A percentile compares a stretch with the other conserved stretches of the same genome.
These are phyloP conservation scores for Argyra leucocephala DNA, from an alignment of 2,888 invertebrate species.

Conservation along the genomic window DNA sequence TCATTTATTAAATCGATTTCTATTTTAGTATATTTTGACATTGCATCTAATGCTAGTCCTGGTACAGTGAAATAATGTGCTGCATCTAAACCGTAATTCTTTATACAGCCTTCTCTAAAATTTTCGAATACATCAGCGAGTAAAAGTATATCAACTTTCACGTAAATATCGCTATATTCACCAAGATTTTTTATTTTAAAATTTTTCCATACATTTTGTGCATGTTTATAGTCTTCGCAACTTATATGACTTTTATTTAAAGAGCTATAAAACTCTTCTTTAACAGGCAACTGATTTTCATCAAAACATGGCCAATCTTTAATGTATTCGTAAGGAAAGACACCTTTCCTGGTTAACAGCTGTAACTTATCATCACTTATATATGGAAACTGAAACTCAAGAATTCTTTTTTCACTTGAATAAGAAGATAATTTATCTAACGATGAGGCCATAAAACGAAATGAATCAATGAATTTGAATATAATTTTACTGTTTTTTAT, in stretches of 20 bases:
- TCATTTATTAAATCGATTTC: slow-evolving; percentile 17
- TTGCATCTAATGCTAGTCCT: slow-evolving; percentile 28
- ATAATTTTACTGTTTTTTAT: slow-evolving; percentile 15
- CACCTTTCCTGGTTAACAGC: slow-evolving; percentile 9
- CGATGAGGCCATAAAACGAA: slow-evolving; percentile 13
- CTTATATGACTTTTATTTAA: slow-evolving; percentile 15
- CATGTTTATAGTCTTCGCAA: slow-evolving; percentile 23
- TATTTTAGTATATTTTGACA: slow-evolving; percentile 26
- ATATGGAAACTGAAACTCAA: background rate
- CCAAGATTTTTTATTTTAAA: slow-evolving; percentile 30
- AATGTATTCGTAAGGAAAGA: slow-evolving; percentile 16
- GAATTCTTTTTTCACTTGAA: slow-evolving; percentile 9
- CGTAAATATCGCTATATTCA: slow-evolving; percentile 31
- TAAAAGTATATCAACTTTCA: slow-evolving; percentile 35
- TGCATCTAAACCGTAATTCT: slow-evolving; percentile 27
- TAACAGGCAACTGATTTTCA: slow-evolving; percentile 11
- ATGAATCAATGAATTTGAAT: slow-evolving; percentile 15
- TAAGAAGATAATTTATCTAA: slow-evolving; percentile 14
- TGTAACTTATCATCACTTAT: slow-evolving; percentile 7
- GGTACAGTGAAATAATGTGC: slow-evolving; percentile 29
- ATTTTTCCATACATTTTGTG: slow-evolving; percentile 30
- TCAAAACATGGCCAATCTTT: slow-evolving; percentile 12
- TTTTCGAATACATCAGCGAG: slow-evolving; percentile 30
- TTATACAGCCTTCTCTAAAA: slow-evolving; percentile 12
- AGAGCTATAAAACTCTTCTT: slow-evolving; percentile 12